These are phyloP conservation scores for Leptestheria dahalacensis DNA, from an alignment of 1,140 invertebrate species.

Conservation along the genomic window DNA sequence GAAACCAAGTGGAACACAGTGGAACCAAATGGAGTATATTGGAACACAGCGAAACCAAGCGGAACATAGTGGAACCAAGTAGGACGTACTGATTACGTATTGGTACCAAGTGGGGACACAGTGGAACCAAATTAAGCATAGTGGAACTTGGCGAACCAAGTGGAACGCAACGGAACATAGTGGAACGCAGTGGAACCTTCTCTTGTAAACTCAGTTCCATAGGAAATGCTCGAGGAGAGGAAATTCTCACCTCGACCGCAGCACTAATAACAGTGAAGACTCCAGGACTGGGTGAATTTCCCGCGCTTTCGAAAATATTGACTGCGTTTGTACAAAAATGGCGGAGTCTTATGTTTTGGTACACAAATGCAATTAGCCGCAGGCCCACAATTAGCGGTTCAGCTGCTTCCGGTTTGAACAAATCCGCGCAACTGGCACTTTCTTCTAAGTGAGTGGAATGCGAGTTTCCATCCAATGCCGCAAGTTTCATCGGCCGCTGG, in stretches of 20 bases:
- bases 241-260: neutral
- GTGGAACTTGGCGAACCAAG: too few species aligned
- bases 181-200: neutral
- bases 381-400: neutral
- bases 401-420: neutral
- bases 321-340: neutral
- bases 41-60: too few species aligned
- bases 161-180: too few species aligned
- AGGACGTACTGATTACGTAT: too few species aligned
- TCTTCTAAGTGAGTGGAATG: neutral
- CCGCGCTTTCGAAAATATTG: neutral
- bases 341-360: neutral
- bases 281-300: neutral
- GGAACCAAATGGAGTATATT: too few species aligned
- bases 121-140: too few species aligned
- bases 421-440: neutral
- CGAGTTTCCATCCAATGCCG: too few species aligned
- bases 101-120: too few species aligned
- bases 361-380: neutral
- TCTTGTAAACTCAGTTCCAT: neutral
- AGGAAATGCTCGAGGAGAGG: too few species aligned
- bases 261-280: neutral
- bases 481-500: too few species aligned
- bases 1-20: too few species aligned
- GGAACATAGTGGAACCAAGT: too few species aligned